These are phyloP conservation scores for Cylindroiulus punctatus DNA, from an alignment of 2,888 invertebrate species.

Conservation along the genomic window DNA sequence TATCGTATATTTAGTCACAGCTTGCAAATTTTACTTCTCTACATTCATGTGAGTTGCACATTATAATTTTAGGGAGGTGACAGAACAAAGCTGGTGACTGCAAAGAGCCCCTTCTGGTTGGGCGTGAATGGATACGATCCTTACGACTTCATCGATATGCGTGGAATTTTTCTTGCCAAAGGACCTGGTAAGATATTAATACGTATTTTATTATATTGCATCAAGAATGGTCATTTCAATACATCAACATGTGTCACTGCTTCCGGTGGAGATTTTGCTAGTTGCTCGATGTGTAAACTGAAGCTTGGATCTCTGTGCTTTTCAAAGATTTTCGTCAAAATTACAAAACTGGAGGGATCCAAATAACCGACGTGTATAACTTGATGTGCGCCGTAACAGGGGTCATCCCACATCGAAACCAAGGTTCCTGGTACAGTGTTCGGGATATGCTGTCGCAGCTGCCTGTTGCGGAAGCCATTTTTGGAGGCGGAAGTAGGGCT, in stretches of 20 bases:
- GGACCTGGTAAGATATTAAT: constrained; percentile 54
- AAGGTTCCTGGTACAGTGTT: constrained; percentile 56
- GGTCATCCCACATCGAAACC: constrained; percentile 55
- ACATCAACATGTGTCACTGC: not conserved
- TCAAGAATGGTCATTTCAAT: not conserved
- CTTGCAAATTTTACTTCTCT: not conserved
- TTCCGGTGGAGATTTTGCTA: not conserved
- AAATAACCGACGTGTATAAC: constrained; percentile 57
- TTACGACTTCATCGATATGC: constrained; percentile 54
- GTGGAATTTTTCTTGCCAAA: constrained; percentile 55
- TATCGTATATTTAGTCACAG: not conserved
- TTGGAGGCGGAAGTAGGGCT: constrained; percentile 8
- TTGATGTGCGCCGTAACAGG: constrained; percentile 57
- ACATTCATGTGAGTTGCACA: not conserved
- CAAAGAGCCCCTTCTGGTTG: constrained; percentile 56
- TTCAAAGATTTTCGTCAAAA: constrained; percentile 56
- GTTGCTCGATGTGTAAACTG: not conserved
- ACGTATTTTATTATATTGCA: not conserved
- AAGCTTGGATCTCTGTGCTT: constrained; percentile 6
- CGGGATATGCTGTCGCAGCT: constrained; percentile 54
- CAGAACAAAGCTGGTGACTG: constrained; percentile 55
- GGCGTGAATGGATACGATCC: constrained; percentile 56
- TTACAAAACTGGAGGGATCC: constrained; percentile 54
- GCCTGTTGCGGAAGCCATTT: constrained; percentile 51
- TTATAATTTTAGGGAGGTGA: constrained; percentile 54